Evolutionary conservation across 2,888 invertebrate genomes (phyloP), one percentile per base, ranked within the genome.

Genomic region (Icerya purchasi): DNA sequence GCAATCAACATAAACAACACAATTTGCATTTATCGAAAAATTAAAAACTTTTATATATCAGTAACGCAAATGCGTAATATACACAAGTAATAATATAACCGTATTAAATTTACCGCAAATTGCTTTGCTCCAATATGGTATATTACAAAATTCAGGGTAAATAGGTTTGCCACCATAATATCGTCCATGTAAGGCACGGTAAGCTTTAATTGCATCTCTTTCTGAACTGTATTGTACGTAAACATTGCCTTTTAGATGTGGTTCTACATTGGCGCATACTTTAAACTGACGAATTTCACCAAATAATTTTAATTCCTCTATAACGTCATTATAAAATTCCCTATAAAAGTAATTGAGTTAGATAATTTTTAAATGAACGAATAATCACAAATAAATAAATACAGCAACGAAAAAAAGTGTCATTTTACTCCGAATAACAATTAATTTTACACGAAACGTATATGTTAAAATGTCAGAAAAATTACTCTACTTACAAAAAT

Each of bases 201-300:
- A 86, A 1, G 89, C 87, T 57, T 79, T 77, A 1, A 88, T 76
- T 1, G 89, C 84, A 63, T 81, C 79, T 66, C 77, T 70, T 63
- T 77, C 76, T 0, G 72, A 75, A 3, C 69, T 71, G 72, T 81
- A 94, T 69, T 92, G 87, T 23, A 92, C 77, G 69, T 90, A 92
- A 25, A 91, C 84, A 72, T 94, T 92, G 0, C 94, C 94, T 52
- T 91, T 76, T 18, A 94, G 76, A 73, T 94, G 92, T 54, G 82
- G 76, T 69, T 89, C 86, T 58, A 78, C 80, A 71, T 94, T 96
- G 67, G 84, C 81, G 69, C 91, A 90, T 2, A 85, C 84, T 72
- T 84, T 81, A 69, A 85, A 78, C 65, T 79, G 79, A 10, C 74
- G 68, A 61, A 84, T 73, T 68, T 70, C 72, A 22, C 86, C 87